Percentiles rank a stretch among this genome's conserved stretches.
These are phyloP conservation scores for Pogoniulus pusillus DNA, from an alignment of 2,797 vertebrate genomes.

Conservation along the genomic window DNA sequence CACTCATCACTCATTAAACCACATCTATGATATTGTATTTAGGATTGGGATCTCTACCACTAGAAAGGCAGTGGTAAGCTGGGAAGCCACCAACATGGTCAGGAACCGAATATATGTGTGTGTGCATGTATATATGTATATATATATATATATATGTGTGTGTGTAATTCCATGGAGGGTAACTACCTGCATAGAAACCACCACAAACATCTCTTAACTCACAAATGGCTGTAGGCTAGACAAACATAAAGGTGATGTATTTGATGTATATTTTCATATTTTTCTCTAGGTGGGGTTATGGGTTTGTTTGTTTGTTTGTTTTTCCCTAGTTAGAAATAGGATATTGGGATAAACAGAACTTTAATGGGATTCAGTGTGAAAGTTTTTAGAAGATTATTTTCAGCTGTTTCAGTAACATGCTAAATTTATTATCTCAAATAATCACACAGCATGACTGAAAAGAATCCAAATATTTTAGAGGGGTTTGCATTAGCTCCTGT, in stretches of 20 bases:
- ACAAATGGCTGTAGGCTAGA: neutral
- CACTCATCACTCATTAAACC: neutral
- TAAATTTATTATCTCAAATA: neutral
- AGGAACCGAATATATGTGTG: neutral
- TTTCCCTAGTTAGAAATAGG: neutral
- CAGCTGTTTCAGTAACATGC: neutral
- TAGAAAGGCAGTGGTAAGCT: neutral
- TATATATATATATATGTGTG: neutral
- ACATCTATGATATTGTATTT: neutral
- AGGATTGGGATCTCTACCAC: neutral
- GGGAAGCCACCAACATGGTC: neutral
- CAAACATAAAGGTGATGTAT: neutral
- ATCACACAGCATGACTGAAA: neutral
- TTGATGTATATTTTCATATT: neutral
- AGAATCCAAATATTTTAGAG: neutral
- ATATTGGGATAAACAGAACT: neutral
- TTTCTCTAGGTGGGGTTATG: neutral
- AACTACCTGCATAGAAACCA: neutral
- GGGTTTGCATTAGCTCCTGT: neutral
- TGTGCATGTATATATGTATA: neutral
- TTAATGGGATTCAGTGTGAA: neutral
- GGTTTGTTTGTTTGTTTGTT: neutral
- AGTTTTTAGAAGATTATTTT: neutral
- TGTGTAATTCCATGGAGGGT: neutral
- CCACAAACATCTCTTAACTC: neutral